phyloP scores from a whole-genome alignment of 2,797 vertebrate species.

The Thalassophryne amazonica region DNA sequence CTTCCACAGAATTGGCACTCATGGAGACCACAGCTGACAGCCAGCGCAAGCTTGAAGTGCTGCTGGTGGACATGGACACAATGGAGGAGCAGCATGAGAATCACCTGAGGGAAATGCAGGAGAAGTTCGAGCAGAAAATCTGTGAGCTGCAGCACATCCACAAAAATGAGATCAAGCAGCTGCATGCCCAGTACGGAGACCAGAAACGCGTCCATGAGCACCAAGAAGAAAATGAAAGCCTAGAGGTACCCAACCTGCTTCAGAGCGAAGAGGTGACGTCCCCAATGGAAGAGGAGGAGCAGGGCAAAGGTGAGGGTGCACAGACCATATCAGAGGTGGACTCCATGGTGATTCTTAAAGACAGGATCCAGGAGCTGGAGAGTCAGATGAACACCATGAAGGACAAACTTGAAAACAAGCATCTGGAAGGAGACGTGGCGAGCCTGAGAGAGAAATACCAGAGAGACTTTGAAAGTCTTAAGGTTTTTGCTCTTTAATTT shows the following conservation, averaged over 20 bases:
- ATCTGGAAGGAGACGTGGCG: constrained; percentile 82
- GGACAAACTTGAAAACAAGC: constrained; percentile 90
- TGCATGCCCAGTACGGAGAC: constrained; percentile 82
- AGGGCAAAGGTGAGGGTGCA: constrained; percentile 20
- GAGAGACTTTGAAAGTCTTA: constrained; percentile 96
- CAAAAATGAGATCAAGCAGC: constrained; percentile 82
- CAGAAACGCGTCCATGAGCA: constrained; percentile 74
- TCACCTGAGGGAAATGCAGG: constrained; percentile 83
- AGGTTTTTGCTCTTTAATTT: constrained; percentile 82
- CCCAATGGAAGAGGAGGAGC: constrained; percentile 51
- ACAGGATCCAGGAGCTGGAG: constrained; percentile 91
- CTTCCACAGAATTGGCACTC: constrained; percentile 77
- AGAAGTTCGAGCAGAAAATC: constrained; percentile 84
- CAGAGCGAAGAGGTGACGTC: constrained; percentile 21
- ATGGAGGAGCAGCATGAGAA: constrained; percentile 81
- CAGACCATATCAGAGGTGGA: constrained; percentile 62
- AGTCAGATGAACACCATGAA: constrained; percentile 91
- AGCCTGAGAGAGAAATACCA: constrained; percentile 94
- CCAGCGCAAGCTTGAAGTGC: constrained; percentile 78
- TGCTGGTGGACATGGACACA: constrained; percentile 80
- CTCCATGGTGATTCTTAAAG: constrained; percentile 83
- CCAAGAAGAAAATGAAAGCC: constrained; percentile 51
- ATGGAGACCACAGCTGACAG: constrained; percentile 78
- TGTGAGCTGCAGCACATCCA: constrained; percentile 84
- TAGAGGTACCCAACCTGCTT: neutral